Percentiles rank a stretch among this genome's conserved stretches.
These are phyloP conservation scores for Bos indicus DNA, from an alignment of 2,113 vertebrate species.

Conservation along the genomic window DNA sequence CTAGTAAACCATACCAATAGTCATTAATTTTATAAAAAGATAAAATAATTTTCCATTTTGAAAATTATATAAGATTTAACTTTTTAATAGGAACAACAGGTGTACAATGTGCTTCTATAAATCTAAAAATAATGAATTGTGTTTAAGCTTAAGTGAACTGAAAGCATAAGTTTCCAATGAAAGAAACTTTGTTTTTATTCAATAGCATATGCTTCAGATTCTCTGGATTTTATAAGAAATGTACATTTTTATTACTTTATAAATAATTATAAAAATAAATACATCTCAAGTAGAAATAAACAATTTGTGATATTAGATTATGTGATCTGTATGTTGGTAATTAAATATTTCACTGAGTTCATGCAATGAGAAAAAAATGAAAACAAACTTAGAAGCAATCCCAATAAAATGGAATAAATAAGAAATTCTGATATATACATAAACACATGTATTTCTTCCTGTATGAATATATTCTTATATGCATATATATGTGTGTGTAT, in stretches of 20 bases:
- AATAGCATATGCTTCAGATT: not conserved
- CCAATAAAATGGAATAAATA: not conserved
- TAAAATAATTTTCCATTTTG: not conserved
- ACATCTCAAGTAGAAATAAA: not conserved
- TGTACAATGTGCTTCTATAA: not conserved
- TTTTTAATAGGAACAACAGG: not conserved
- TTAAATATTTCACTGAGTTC: not conserved
- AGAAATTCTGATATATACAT: not conserved
- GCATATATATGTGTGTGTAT: not conserved
- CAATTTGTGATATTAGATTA: not conserved
- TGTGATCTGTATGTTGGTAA: not conserved
- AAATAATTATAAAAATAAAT: not conserved
- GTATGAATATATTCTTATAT: too few species aligned
- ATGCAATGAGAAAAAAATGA: not conserved
- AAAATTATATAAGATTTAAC: not conserved
- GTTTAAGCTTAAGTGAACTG: not conserved
- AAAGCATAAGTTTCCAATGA: not conserved
- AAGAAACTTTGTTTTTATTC: not conserved
- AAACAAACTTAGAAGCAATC: not conserved
- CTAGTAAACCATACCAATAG: not conserved
- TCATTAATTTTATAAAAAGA: not conserved
- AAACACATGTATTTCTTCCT: not conserved
- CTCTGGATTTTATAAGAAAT: not conserved
- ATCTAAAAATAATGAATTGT: not conserved
- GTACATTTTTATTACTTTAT: not conserved